Base-by-base conservation (phyloP, 1,140 invertebrate genomes). In the Mya arenaria region DNA sequence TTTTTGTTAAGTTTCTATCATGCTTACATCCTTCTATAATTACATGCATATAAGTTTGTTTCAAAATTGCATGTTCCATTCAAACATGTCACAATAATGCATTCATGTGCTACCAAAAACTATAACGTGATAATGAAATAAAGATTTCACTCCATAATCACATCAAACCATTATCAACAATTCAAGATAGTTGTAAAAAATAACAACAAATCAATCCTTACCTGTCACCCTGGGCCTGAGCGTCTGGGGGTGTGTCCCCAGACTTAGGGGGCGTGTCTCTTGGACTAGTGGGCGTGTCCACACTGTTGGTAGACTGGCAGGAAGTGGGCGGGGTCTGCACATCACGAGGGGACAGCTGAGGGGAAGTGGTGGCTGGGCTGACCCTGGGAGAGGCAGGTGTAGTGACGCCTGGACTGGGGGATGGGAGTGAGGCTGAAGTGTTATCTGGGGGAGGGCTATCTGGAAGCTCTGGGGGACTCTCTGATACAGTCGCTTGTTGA, bases 151-250 rank as follows among this genome's bases (percentile, higher is more conserved):
- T n/a, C n/a, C n/a, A n/a, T n/a, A n/a, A n/a, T n/a, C n/a, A n/a
- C n/a, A n/a, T n/a, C n/a, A n/a, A n/a, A n/a, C n/a, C n/a, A n/a
- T n/a, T n/a, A n/a, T n/a, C n/a, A n/a, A n/a, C n/a, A n/a, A n/a
- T n/a, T n/a, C n/a, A n/a, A n/a, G n/a, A n/a, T n/a, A n/a, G n/a
- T n/a, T n/a, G n/a, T n/a, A n/a, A n/a, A n/a, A 62, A 62, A 15
- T 62, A 6, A 41, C 30, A 10, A 8, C n/a, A 36, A 55, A 73
- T 34, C 30, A 17, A 74, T 69, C 48, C 58, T 32, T 63, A 73
- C 56, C 63, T 44, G 63, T 84, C 36, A 19, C 68, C 69, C 23
- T 73, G 58, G 10, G 55, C 58, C 32, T 60, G 68, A 23, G 74
- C 32, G 56, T 83, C 65, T 37, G 56, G 36, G 56, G 30, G 39